Base-by-base conservation (phyloP, 2,797 vertebrate species). In the Pogonophryne albipinna region DNA sequence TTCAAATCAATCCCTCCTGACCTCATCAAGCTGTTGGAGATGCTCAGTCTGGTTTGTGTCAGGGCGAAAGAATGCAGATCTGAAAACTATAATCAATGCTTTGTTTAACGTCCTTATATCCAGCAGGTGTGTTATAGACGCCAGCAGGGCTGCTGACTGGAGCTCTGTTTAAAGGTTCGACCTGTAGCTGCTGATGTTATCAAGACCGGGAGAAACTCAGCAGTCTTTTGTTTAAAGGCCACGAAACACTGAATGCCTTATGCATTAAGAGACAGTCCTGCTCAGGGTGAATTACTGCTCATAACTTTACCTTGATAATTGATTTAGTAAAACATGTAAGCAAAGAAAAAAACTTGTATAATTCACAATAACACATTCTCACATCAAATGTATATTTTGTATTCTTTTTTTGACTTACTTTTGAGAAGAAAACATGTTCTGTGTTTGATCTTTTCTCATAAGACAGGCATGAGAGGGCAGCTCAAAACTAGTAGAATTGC, bases 21-120 rank as follows among this genome's bases (percentile, higher is more conserved):
- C 65, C 80, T 77, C 77, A 69, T 70, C 23, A 12, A 38, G 66
- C 15, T 19, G 13, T 61, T 15, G 53, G 42, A 74, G 66, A 56
- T 46, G 3, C 27, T 38, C 11, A 4, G 59, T 38, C 80, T 75
- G 73, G 68, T 68, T 66, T 64, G 70, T 17, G 77, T 85, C 74
- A 84, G 46, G 60, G 72, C 0, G 17, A 50, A 83, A 77, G 81
- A 84, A 88, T 78, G 70, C 20, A 14, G 59, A 46, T 69, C 38
- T 20, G 49, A 72, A 31, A 42, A 47, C 23, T 3, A 12, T 12
- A 44, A 64, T 74, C 65, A 62, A 10, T 55, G 52, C 62, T 59
- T 67, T 78, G 76, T 74, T 66, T 62, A 46, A 66, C 14, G 15
- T 17, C 0, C 23, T 51, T 58, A 2, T 10, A 11, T 72, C 15